Base-by-base conservation (phyloP, 2,888 invertebrate species). In the Syritta pipiens region DNA sequence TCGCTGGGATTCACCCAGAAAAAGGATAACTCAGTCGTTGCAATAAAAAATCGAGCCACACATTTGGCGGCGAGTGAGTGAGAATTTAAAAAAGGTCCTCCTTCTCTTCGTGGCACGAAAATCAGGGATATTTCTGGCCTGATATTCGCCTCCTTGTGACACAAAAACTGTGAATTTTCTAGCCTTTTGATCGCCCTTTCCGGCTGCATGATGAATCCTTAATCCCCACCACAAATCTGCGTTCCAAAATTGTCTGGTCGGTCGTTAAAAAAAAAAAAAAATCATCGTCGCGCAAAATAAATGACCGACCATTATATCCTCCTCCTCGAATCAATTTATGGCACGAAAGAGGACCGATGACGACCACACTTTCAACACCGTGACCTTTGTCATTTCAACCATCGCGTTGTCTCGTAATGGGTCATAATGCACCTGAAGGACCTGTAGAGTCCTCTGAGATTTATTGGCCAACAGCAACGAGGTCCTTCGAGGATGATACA, bases 391-490 rank as follows among this genome's bases (percentile, higher is more conserved):
- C 37, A 20, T 51, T 35, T n/a, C n/a, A n/a, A n/a, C n/a, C n/a
- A n/a, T n/a, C n/a, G n/a, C n/a, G n/a, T n/a, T 24, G 10, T 24
- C 22, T 35, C 35, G 12, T 44, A 24, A 44, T 22, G 17, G 37
- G 7, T 35, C 22, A 53, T 24, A 53, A 37, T 53, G 53, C 53
- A 53, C 53, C 53, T 53, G 53, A 37, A 24, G 53, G 17, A 53
- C 53, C 53, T 53, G 53, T 53, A 24, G 53, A 20, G n/a, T 24
- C 14, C 37, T 22, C 6, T 35, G 24, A 53, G 37, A 53, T 53
- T 53, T 53, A 53, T 53, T n/a, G 7, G 12, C 7, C 4, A 3
- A 9, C 37, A 9, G 35, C 35, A 3, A 35, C 14, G 17, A 17
- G 1, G 14, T 3, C 17, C 0, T n/a, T n/a, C n/a, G n/a, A n/a